Conservation (phyloP, 2,888 invertebrate genomes). For the Leptarthrus brevirostris region DNA sequence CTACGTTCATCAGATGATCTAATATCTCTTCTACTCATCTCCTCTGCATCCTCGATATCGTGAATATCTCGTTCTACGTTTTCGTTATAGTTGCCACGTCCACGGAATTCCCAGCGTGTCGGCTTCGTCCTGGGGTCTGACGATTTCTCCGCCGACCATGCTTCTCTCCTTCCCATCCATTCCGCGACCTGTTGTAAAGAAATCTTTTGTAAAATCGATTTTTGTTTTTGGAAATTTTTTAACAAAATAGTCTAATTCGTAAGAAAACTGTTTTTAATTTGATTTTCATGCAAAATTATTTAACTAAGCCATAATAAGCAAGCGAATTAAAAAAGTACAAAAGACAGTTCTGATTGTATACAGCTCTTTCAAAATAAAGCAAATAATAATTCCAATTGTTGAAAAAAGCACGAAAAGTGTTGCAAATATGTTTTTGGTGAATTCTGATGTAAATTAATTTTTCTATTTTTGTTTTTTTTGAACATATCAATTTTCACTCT, state of each 20-base stretch:
- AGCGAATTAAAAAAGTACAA: constrained; percentile 37
- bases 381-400: background rate
- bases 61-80: constrained; percentile 67
- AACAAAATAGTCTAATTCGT: background rate
- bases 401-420: constrained; percentile 32
- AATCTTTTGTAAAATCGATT: too few species aligned
- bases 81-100: constrained; percentile 68
- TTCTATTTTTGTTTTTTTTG: background rate
- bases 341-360: constrained; percentile 27
- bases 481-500: constrained; percentile 32
- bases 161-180: constrained; percentile 82
- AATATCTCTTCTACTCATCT: constrained; percentile 56
- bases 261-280: background rate
- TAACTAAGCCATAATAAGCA: constrained; percentile 8
- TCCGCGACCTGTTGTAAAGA: constrained; percentile 70
- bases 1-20: constrained; percentile 64
- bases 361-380: too few species aligned
- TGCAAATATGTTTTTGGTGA: constrained; percentile 28
- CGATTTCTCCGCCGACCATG: constrained; percentile 84
- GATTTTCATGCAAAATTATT: constrained; percentile 1
- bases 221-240: background rate
- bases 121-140: constrained; percentile 74
- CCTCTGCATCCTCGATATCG: constrained; percentile 67
- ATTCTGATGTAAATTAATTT: constrained; percentile 52
- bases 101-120: constrained; percentile 80